A percentile compares a stretch with the other conserved stretches of the same genome.
phyloP scores from a whole-genome alignment of 2,113 vertebrate genomes.

The Danionella cerebrum region DNA sequence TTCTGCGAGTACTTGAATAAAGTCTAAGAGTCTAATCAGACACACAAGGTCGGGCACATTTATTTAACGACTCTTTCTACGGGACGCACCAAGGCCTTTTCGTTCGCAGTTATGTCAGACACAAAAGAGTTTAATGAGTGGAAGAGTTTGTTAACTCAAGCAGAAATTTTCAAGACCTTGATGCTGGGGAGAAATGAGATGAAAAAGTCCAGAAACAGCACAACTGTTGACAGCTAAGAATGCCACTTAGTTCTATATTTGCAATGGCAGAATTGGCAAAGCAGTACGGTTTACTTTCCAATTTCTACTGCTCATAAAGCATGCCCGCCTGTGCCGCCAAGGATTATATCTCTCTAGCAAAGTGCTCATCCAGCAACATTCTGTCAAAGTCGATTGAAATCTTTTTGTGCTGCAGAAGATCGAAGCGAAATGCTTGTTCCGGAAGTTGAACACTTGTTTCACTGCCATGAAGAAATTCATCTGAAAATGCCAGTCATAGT shows the following conservation, averaged over 20 bases:
- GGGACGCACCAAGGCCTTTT: not conserved
- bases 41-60: not conserved
- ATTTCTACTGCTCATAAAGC: constrained; percentile 28
- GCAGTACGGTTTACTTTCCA: constrained; percentile 15
- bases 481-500: too few species aligned
- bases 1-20: not conserved
- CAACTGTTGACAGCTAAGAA: constrained; percentile 8
- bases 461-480: too few species aligned
- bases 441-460: not conserved
- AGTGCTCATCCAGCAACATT: constrained; percentile 38
- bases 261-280: constrained; percentile 17
- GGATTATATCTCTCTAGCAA: constrained; percentile 31
- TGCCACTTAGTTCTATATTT: constrained; percentile 9
- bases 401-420: constrained; percentile 33
- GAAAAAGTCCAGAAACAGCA: not conserved
- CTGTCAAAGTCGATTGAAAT: constrained; percentile 38
- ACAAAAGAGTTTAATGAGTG: not conserved
- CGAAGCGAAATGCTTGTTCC: too few species aligned
- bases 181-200: not conserved
- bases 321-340: constrained; percentile 25
- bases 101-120: not conserved
- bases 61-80: too few species aligned
- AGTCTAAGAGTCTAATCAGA: not conserved
- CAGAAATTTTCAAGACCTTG: not conserved
- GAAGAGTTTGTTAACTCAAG: not conserved